phyloP scores from a whole-genome alignment of 2,797 vertebrate species.

The Malacoctenus gilli region DNA sequence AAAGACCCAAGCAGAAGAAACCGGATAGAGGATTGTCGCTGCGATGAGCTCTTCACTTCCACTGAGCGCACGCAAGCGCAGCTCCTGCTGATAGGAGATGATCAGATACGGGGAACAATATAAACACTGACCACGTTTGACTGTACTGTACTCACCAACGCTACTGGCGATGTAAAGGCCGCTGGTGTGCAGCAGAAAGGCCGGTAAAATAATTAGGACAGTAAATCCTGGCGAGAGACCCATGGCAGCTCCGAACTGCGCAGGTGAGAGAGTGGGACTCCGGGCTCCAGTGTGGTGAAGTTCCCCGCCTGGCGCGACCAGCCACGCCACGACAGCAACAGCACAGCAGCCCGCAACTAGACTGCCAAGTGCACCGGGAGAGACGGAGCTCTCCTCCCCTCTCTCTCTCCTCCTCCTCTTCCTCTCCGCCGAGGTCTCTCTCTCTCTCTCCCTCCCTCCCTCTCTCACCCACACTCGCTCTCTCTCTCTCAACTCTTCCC shows the following conservation, averaged over 20 bases:
- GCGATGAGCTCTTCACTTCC: conserved; percentile 29
- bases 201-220: conserved; percentile 81
- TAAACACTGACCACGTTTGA: conserved; percentile 70
- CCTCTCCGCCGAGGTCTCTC: conserved; percentile 39
- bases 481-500: conserved; percentile 62
- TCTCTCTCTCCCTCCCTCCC: conserved; percentile 35
- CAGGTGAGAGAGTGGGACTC: conserved; percentile 86
- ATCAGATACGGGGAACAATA: conserved; percentile 64
- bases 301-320: conserved; percentile 83
- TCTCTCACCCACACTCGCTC: conserved; percentile 46
- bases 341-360: conserved; percentile 85
- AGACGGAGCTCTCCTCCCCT: conserved; percentile 76
- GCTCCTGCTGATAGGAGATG: conserved; percentile 48
- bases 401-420: conserved; percentile 55
- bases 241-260: conserved; percentile 89
- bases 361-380: conserved; percentile 85
- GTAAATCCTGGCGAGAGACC: conserved; percentile 83
- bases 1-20: conserved; percentile 11
- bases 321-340: conserved; percentile 85
- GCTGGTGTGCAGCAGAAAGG: conserved; percentile 83
- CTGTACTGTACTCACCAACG: conserved; percentile 80
- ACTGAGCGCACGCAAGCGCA: conserved; percentile 45
- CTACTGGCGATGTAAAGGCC: conserved; percentile 87
- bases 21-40: conserved; percentile 30
- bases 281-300: conserved; percentile 87